These are phyloP conservation scores for Megaleporinus macrocephalus DNA, from an alignment of 2,113 vertebrate species.

Conservation along the genomic window DNA sequence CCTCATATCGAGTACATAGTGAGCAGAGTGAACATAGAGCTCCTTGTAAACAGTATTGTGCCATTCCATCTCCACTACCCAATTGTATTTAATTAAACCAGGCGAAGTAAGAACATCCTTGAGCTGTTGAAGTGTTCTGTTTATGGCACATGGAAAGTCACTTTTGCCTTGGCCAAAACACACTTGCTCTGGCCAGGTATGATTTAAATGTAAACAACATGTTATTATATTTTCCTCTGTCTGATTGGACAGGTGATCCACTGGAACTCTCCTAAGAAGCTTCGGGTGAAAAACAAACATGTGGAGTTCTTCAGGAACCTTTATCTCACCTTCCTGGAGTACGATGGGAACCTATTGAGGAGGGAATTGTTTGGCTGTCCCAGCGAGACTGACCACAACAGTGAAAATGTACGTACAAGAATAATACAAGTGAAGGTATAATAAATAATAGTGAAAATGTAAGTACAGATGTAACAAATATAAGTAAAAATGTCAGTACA, in stretches of 20 bases:
- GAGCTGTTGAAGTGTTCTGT: too few species aligned
- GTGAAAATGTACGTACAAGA: constrained; percentile 90
- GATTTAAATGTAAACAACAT: background rate
- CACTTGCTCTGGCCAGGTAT: too few species aligned
- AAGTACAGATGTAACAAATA: background rate
- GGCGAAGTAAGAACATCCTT: background rate
- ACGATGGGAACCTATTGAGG: constrained; percentile 93
- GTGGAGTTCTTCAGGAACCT: constrained; percentile 99
- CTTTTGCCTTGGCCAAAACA: too few species aligned
- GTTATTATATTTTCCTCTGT: background rate
- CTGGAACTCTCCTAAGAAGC: constrained; percentile 99
- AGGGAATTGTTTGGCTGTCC: constrained; percentile 96
- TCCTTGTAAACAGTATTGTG: too few species aligned
- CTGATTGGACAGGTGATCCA: constrained; percentile 88
- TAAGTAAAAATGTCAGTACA: too few species aligned
- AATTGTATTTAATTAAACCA: background rate
- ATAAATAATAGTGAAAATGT: background rate
- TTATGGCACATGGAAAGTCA: too few species aligned
- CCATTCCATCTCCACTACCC: background rate
- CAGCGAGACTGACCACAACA: constrained; percentile 92
- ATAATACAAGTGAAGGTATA: too few species aligned
- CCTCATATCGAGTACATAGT: too few species aligned
- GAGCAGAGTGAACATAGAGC: too few species aligned
- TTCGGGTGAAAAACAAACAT: constrained; percentile 97
- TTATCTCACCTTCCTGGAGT: constrained; percentile 97